These are phyloP conservation scores for Epinephelus awoara DNA, from an alignment of 2,797 vertebrate genomes.

Conservation along the genomic window DNA sequence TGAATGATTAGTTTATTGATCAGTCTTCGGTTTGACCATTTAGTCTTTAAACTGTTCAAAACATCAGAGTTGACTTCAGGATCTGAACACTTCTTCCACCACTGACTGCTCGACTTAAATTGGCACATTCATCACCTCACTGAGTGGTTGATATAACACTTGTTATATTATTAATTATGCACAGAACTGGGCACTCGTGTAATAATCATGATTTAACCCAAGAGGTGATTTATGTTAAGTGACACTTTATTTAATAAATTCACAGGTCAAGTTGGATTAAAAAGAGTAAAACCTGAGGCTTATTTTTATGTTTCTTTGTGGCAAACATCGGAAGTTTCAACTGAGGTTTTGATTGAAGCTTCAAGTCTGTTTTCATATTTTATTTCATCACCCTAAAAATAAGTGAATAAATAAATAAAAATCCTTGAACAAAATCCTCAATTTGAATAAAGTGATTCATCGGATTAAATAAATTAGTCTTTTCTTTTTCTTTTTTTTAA, in stretches of 20 bases:
- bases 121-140: conserved; percentile 19
- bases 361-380: too few relatives aligned
- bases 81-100: not conserved
- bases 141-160: not conserved
- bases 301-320: not conserved
- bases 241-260: not conserved
- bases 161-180: conserved; percentile 4
- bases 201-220: not conserved
- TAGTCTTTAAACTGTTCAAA: not conserved
- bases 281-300: not conserved
- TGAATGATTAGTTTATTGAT: not conserved
- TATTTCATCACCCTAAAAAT: too few relatives aligned
- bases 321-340: too few relatives aligned
- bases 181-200: not conserved
- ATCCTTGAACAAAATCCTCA: too few relatives aligned
- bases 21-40: not conserved
- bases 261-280: not conserved
- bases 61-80: not conserved
- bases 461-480: too few relatives aligned
- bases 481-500: too few relatives aligned
- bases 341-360: too few relatives aligned
- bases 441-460: too few relatives aligned
- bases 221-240: not conserved
- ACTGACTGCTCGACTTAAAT: not conserved
- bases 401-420: too few relatives aligned